Conservation (phyloP, 2,888 invertebrate species). For the Amblyteles armatorius region DNA sequence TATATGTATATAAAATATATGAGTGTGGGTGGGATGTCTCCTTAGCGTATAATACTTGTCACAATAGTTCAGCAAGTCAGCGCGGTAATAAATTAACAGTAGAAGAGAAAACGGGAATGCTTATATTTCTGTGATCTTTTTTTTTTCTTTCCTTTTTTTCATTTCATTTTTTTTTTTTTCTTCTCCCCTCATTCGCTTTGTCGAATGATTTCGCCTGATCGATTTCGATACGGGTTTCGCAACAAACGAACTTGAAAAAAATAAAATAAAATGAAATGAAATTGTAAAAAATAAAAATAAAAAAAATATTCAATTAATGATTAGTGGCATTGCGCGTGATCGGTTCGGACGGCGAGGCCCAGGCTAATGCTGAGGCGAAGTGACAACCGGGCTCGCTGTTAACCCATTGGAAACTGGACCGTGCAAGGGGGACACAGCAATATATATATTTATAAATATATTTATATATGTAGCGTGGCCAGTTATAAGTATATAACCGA, state of each 20-base stretch:
- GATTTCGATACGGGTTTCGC: constrained; percentile 28
- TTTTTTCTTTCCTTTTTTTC: constrained; percentile 9
- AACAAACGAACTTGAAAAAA: neutral
- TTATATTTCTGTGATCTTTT: constrained; percentile 13
- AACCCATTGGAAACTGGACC: constrained; percentile 80
- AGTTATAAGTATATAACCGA: constrained; percentile 45
- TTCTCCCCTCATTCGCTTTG: constrained; percentile 9
- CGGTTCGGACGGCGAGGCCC: constrained; percentile 74
- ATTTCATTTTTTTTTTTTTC: constrained; percentile 28
- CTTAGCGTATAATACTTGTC: constrained; percentile 62
- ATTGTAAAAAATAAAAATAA: neutral
- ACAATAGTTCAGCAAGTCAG: constrained; percentile 56
- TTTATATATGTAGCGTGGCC: neutral
- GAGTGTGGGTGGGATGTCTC: constrained; percentile 59
- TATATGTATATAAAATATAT: constrained; percentile 39
- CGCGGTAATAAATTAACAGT: constrained; percentile 65
- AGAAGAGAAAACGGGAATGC: constrained; percentile 30
- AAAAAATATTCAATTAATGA: constrained; percentile 73
- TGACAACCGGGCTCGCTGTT: constrained; percentile 77
- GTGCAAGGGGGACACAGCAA: constrained; percentile 25
- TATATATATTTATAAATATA: constrained; percentile 1
- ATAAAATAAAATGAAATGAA: neutral
- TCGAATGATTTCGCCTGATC: constrained; percentile 29
- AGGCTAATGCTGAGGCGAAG: constrained; percentile 74
- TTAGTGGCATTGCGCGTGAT: constrained; percentile 77